Percentiles rank a stretch among this genome's conserved stretches.
Conservation (phyloP, 2,888 invertebrate species). For the Drosophila ochracea region DNA sequence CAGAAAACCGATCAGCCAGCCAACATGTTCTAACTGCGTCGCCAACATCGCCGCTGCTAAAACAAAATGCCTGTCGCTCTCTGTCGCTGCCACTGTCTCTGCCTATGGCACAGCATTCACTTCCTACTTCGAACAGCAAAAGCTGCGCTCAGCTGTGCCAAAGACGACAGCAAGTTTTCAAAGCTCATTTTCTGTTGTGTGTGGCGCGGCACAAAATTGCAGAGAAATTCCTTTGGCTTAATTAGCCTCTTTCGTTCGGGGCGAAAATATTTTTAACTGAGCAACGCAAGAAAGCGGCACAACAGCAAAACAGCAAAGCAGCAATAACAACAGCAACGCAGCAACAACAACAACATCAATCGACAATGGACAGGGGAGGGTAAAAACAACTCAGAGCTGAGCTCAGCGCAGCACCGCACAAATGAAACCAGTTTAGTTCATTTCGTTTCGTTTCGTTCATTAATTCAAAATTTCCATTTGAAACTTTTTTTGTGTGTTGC, state of each 20-base stretch:
- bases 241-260: conserved; percentile 81
- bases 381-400: conserved; percentile 73
- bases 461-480: conserved; percentile 84
- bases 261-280: conserved; percentile 81
- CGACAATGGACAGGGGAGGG: conserved; percentile 32
- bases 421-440: conserved; percentile 83
- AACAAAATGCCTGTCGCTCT: conserved; percentile 33
- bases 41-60: conserved; percentile 41
- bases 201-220: conserved; percentile 71
- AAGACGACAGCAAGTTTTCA: conserved; percentile 68
- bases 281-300: conserved; percentile 82
- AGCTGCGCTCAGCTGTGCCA: conserved; percentile 64
- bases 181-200: conserved; percentile 72
- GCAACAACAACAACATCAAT: conserved; percentile 41
- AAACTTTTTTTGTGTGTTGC: conserved; percentile 76
- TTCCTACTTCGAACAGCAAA: conserved; percentile 56
- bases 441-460: conserved; percentile 83
- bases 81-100: conserved; percentile 2
- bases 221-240: conserved; percentile 83
- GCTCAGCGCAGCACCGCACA: conserved; percentile 72
- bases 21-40: conserved; percentile 75
- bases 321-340: conserved; percentile 33
- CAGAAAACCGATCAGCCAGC: conserved; percentile 61
- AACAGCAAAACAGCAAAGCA: conserved; percentile 61
- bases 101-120: conserved; percentile 36